A percentile compares a stretch with the other conserved stretches of the same genome.
These are phyloP conservation scores for Lepilemur septentrionalis DNA, from an alignment of 2,797 vertebrate genomes.

Conservation along the genomic window DNA sequence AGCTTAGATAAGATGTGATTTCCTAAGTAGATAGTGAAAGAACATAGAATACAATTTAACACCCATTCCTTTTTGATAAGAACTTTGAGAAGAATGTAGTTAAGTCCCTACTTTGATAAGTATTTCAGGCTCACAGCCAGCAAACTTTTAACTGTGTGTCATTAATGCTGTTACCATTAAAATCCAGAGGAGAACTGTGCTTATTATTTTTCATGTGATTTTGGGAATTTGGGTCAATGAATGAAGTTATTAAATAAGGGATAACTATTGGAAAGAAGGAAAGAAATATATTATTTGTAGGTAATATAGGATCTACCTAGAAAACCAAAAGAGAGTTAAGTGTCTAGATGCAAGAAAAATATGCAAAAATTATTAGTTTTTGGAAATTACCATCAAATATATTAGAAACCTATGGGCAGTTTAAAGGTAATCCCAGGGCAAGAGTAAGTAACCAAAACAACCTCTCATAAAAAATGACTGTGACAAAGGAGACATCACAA, in stretches of 20 bases:
- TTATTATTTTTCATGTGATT: neutral
- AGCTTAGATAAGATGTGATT: neutral
- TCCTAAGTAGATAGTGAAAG: neutral
- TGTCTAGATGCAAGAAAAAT: neutral
- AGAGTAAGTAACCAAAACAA: conserved; percentile 7
- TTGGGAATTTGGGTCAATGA: neutral
- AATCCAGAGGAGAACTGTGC: neutral
- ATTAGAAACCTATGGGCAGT: neutral
- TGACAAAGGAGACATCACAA: neutral
- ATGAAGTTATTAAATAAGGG: neutral
- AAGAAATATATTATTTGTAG: neutral
- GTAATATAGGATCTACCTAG: neutral
- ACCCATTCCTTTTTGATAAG: neutral
- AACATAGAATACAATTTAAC: neutral
- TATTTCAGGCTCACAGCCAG: neutral
- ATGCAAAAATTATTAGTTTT: neutral
- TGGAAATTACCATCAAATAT: neutral
- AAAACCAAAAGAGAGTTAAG: neutral
- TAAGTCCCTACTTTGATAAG: neutral
- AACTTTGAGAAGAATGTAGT: neutral
- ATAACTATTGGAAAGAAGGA: neutral
- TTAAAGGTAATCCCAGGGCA: neutral
- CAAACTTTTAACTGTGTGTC: neutral
- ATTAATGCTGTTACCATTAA: neutral
- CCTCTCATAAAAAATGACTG: neutral